These are phyloP conservation scores for Tuta absoluta DNA, from an alignment of 2,888 invertebrate species.

Conservation along the genomic window DNA sequence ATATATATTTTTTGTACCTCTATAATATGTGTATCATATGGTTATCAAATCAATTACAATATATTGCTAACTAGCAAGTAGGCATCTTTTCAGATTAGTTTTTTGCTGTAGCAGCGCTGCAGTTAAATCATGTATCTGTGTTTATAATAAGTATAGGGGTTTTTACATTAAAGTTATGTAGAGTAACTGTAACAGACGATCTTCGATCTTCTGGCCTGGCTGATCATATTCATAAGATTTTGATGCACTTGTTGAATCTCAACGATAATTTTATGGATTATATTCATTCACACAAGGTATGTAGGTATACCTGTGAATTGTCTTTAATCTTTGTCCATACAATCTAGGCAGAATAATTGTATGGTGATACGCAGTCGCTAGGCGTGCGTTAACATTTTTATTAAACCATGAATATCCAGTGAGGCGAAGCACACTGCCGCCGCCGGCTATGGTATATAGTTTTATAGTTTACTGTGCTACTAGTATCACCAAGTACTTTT, in stretches of 20 bases:
- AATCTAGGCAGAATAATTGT: constrained; percentile 38
- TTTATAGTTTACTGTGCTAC: constrained; percentile 7
- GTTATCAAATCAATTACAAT: too few species aligned
- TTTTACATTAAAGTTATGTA: too few species aligned
- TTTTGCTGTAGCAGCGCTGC: too few species aligned
- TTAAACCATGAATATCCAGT: constrained; percentile 42
- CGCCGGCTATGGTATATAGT: constrained; percentile 3
- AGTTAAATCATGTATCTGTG: too few species aligned
- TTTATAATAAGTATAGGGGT: too few species aligned
- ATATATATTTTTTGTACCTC: too few species aligned
- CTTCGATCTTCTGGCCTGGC: too few species aligned
- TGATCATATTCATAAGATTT: too few species aligned
- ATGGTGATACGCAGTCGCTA: constrained; percentile 39
- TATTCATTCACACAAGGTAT: neutral
- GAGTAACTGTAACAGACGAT: too few species aligned
- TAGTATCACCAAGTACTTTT: neutral
- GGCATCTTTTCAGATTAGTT: too few species aligned
- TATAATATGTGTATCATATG: too few species aligned
- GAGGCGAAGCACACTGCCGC: constrained; percentile 26
- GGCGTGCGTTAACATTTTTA: constrained; percentile 46
- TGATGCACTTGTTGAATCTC: neutral
- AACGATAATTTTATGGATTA: neutral
- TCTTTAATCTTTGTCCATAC: neutral
- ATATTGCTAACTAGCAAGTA: too few species aligned
- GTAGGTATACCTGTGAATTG: neutral